Base-by-base conservation (phyloP, 1,140 invertebrate genomes). In the Samia ricini region DNA sequence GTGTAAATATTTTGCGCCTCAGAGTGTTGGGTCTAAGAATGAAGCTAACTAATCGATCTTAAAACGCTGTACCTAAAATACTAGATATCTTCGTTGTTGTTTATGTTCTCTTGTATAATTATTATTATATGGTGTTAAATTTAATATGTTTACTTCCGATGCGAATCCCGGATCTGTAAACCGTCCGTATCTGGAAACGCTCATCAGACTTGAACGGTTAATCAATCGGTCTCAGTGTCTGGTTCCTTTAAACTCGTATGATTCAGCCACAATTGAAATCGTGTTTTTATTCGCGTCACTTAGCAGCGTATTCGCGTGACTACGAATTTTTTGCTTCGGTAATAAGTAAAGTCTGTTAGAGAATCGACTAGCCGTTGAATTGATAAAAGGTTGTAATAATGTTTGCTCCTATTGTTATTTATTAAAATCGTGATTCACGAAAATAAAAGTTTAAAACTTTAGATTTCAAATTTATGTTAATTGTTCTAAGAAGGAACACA, bases 141-240 rank as follows among this genome's bases (percentile, higher is more conserved):
- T 81, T 77, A 76, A 74, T 76, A 74, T 58, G 68, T 51, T 70
- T 54, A 68, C 56, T 68, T 63, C 55, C 57, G 69, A 66, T 63
- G 49, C 49, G 18, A 66, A 55, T 67, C 55, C 56, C 67, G 62
- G 59, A 65, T 66, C 51, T 61, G 58, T 69, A 67, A 75, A 72
- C 72, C 64, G 69, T 76, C 71, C 68, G 69, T 62, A 68, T 72
- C 68, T 71, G 71, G 77, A 71, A 68, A 68, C 68, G 74, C 63
- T 69, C 59, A 64, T 60, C 48, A 63, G 75, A 69, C 21, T 56
- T 68, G 68, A 71, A 49, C 63, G 23, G 56, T 57, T 63, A 78
- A 78, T 77, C 76, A 77, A 81, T 78, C 64, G 64, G 69, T 63
- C 69, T 70, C 73, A 59, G 56, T 50, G 55, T 55, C 60, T 64